Evolutionary conservation across 2,888 invertebrate genomes (phyloP), one percentile per base, ranked within the genome.

Genomic region (Melitaea athalia): DNA sequence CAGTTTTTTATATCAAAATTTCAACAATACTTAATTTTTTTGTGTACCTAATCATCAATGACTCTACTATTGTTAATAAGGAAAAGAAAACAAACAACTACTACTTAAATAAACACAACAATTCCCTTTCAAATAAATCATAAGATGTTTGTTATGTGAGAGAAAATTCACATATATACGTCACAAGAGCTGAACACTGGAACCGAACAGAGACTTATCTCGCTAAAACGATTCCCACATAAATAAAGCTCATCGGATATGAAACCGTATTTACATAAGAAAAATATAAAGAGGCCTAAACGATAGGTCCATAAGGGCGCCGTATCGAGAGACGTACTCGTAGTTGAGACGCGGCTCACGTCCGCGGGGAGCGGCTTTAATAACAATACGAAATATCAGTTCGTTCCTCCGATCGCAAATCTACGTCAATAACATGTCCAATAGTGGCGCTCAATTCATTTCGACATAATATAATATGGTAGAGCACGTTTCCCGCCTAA

Each of bases 201-300:
- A 81, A 83, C 87, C 86, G 83, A 85, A 77, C 81, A 85, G 84
- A 88, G 88, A 89, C 90, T 88, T 92, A 92, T 91, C 89, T 92
- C 85, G 90, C 88, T 86, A 91, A 90, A 92, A 90, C 91, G 92
- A 92, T 92, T 92, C 91, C 92, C 92, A 92, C 92, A 92, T 92
- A 92, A 92, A 92, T 92, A 92, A 92, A 92, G 91, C 91, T 92
- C 91, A 92, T 92, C 90, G 91, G 91, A 92, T 92, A 92, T 92
- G 89, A 92, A 91, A 87, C 85, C 74, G 89, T 89, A 92, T 92
- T 92, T 92, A 91, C 92, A 92, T 92, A 92, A 91, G 92, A 91
- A 92, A 91, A 91, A 91, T 92, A 91, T 91, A 92, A 92, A 91
- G 87, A 90, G 89, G 92, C 91, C 92, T 89, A 91, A 92, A 89